Percentiles rank a stretch among this genome's conserved stretches.
phyloP scores from a whole-genome alignment of 2,797 vertebrate genomes.

The Hephaestus fuliginosus region DNA sequence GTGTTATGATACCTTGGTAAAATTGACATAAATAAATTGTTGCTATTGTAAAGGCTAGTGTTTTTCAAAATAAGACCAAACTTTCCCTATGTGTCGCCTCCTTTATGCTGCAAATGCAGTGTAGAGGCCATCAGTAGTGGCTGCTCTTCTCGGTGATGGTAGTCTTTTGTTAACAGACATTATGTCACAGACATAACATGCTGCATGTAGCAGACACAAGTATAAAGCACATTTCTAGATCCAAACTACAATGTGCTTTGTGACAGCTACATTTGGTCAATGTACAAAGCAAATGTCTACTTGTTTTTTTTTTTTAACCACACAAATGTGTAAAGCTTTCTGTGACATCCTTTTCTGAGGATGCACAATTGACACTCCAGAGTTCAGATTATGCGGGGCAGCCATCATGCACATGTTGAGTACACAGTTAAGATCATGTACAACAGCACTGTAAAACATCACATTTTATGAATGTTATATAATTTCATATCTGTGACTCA shows the following conservation, averaged over 20 bases:
- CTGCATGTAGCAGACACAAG: neutral
- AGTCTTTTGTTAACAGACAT: no score
- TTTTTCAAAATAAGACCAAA: slow-evolving; percentile 27
- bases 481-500: neutral
- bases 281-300: neutral
- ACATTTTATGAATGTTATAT: neutral
- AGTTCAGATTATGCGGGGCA: neutral
- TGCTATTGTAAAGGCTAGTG: slow-evolving; percentile 17
- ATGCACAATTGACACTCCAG: neutral
- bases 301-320: neutral
- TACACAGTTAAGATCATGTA: no score
- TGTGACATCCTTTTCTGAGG: neutral
- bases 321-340: fast-evolving
- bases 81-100: neutral
- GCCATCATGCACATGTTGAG: neutral
- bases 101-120: neutral
- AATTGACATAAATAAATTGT: slow-evolving; percentile 48
- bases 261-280: neutral
- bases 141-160: neutral
- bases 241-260: neutral
- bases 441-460: neutral
- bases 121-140: neutral
- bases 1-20: slow-evolving; percentile 52
- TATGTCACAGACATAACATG: neutral
- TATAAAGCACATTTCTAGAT: neutral